Conservation (phyloP, 2,797 vertebrate genomes). For the Anolis apletophallus region DNA sequence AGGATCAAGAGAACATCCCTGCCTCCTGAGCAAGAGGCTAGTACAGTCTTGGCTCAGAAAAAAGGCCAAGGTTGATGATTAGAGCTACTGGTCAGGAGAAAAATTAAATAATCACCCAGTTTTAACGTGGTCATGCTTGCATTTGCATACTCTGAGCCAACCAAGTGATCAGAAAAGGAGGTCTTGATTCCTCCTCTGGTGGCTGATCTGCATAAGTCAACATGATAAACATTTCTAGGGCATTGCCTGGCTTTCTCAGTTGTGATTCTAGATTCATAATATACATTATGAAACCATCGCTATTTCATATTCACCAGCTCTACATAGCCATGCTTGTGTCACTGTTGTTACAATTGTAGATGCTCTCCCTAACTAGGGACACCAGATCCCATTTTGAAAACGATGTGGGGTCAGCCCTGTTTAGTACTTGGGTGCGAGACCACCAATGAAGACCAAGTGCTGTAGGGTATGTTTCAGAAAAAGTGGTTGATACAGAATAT, state of each 20-base stretch:
- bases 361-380: too few species aligned
- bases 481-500: too few species aligned
- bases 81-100: background rate
- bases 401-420: too few species aligned
- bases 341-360: too few species aligned
- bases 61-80: background rate
- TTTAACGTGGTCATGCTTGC: background rate
- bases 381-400: too few species aligned
- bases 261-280: too few species aligned
- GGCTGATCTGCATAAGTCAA: background rate
- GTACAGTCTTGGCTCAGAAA: background rate
- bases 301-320: too few species aligned
- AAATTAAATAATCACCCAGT: background rate
- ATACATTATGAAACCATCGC: too few species aligned
- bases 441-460: too few species aligned
- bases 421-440: too few species aligned
- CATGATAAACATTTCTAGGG: background rate
- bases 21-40: constrained; percentile 43
- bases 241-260: background rate
- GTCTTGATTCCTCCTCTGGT: background rate
- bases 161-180: background rate
- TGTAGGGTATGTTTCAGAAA: too few species aligned
- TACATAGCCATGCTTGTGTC: too few species aligned
- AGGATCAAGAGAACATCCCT: constrained; percentile 62
- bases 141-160: background rate